phyloP scores from a whole-genome alignment of 1,140 invertebrate species.

The Contarinia nasturtii region DNA sequence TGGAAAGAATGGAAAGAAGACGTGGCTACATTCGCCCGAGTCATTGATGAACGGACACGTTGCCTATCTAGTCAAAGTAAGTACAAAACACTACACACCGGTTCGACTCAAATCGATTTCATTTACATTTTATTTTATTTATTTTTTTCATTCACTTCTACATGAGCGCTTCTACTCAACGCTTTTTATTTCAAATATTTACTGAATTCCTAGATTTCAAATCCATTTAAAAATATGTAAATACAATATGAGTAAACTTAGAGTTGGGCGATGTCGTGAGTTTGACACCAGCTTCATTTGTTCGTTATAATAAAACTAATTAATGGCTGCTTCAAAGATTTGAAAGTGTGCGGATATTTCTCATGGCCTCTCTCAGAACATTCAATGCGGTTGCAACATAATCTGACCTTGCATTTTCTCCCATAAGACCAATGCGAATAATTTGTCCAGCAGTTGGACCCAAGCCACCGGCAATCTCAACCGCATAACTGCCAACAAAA shows the following conservation, averaged over 20 bases:
- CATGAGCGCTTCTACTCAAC: neutral
- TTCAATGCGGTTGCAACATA: too few species aligned
- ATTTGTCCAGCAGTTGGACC: slow-evolving; percentile 48
- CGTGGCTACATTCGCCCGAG: slow-evolving; percentile 89
- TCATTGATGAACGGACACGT: slow-evolving; percentile 85
- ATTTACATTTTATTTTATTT: neutral
- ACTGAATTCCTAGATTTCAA: too few species aligned
- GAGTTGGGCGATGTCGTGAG: too few species aligned
- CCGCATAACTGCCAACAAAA: slow-evolving; percentile 12
- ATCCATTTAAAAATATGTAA: too few species aligned
- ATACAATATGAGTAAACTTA: too few species aligned
- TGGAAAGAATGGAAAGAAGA: slow-evolving; percentile 31
- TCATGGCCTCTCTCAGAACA: too few species aligned
- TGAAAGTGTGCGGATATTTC: too few species aligned
- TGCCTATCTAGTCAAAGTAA: slow-evolving; percentile 90
- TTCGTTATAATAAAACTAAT: too few species aligned
- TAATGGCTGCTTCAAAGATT: too few species aligned
- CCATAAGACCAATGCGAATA: slow-evolving; percentile 59
- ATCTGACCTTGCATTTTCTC: slow-evolving; percentile 10
- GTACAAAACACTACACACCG: too few species aligned
- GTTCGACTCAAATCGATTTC: too few species aligned
- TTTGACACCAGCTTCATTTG: too few species aligned
- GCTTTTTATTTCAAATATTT: neutral
- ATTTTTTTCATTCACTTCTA: neutral
- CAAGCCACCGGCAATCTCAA: slow-evolving; percentile 52